Conservation (phyloP, 2,888 invertebrate species). For the Ophion slaviceki region DNA sequence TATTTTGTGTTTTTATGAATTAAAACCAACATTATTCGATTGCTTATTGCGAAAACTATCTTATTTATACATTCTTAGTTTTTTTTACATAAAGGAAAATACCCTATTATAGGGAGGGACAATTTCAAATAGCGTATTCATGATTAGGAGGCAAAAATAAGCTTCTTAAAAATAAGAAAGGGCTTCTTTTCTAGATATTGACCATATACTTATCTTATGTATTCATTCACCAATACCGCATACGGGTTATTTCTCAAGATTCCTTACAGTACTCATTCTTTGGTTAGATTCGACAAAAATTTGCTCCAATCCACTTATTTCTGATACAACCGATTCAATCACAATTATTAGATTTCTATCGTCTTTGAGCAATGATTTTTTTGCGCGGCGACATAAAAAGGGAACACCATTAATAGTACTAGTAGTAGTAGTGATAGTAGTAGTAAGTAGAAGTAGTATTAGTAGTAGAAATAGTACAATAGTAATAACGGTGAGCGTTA, state of each 20-base stretch:
- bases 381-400: not conserved
- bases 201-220: too few species aligned
- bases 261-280: constrained; percentile 10
- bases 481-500: not conserved
- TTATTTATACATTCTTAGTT: too few species aligned
- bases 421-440: not conserved
- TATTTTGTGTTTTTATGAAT: too few species aligned
- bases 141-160: too few species aligned
- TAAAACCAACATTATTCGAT: too few species aligned
- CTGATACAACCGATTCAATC: not conserved
- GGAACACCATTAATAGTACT: not conserved
- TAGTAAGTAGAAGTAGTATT: not conserved
- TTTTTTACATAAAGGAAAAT: too few species aligned
- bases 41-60: too few species aligned
- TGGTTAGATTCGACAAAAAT: constrained; percentile 52
- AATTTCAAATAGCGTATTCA: too few species aligned
- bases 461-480: not conserved
- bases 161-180: too few species aligned
- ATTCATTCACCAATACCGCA: not conserved
- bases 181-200: too few species aligned
- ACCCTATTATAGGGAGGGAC: too few species aligned
- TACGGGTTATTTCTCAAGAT: not conserved
- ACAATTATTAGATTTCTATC: not conserved
- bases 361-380: not conserved
- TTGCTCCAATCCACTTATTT: constrained; percentile 4